Evolutionary conservation across 2,888 invertebrate genomes (phyloP).

Genomic region (Drosophila nr. perissopoda): DNA sequence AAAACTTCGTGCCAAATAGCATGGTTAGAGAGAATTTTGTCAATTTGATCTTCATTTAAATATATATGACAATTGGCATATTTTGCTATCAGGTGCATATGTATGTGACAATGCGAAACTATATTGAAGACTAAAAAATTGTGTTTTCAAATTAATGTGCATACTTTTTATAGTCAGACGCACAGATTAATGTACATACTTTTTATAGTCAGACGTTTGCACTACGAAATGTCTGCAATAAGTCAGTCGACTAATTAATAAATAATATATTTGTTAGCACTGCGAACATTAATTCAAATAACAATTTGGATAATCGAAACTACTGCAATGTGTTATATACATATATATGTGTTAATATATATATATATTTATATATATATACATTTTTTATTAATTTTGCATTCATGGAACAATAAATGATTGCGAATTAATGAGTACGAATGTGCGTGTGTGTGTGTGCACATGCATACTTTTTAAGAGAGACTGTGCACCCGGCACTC

Average conservation of each 20-base stretch:
- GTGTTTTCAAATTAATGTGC: conserved; percentile 2
- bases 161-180: neutral
- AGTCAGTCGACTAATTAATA: neutral
- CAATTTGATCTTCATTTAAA: conserved; percentile 8
- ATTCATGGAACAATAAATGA: conserved; percentile 54
- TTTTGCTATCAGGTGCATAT: conserved; percentile 6
- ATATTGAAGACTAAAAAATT: neutral
- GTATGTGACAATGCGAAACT: neutral
- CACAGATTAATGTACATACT: conserved; percentile 6
- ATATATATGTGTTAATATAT: too few relatives aligned
- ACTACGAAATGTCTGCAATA: neutral
- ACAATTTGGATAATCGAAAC: conserved; percentile 22
- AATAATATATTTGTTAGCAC: conserved; percentile 22
- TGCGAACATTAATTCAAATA: conserved; percentile 49
- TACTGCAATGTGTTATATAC: neutral
- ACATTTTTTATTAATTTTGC: conserved; percentile 25
- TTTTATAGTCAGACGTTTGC: neutral
- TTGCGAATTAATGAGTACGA: neutral
- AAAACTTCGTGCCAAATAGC: conserved; percentile 7
- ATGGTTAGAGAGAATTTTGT: conserved; percentile 1
- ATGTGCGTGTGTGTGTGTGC: neutral
- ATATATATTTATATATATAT: neutral
- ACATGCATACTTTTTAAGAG: neutral
- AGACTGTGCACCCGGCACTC: conserved; percentile 57
- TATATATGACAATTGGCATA: conserved; percentile 30